Evolutionary conservation across 2,113 vertebrate genomes (phyloP), one percentile per base, ranked within the genome.

Genomic region (Carollia perspicillata): DNA sequence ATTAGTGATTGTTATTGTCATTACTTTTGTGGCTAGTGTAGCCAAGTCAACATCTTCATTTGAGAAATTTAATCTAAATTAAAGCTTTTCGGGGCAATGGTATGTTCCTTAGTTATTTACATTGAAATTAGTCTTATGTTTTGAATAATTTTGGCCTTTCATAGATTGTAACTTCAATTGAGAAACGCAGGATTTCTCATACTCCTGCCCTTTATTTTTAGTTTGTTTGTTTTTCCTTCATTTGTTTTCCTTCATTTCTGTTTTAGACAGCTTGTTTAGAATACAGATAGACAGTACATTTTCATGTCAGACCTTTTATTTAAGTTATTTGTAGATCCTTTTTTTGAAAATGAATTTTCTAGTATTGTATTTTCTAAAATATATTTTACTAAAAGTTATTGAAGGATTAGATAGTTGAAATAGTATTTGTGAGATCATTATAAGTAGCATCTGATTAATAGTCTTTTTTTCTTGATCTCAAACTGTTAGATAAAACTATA

Each of bases 321-420:
- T 93, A 49, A 78, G 20, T 51, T 79, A 51, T 74, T 84, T 66
- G 0, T 87, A 84, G 8, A 26, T 40, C 0, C 7, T 84, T 84
- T 89, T 79, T 47, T 26, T 22, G 42, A 75, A 78, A 94, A 72
- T 60, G 8, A 37, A 22, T 96, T 91, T 95, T 75, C 30, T 83
- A 87, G 8, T 72, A 63, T 94, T 93, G 65, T 63, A 60, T 93
- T 92, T 97, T 95, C 28, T 51, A 72, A 74, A 84, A 53, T 44
- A 58, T 65, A 8, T 75, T 95, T 93, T 78, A 81, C 4, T 75
- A 12, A 93, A 86, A 72, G 14, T 22, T 93, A 53, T 88, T 87
- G 12, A n/a, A 55, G n/a, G n/a, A 33, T 87, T 11, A 94, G 94
- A 58, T 60, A 42, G 47, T 90, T 92, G 37, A 81, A 93, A 87